These are phyloP conservation scores for Pangasianodon hypophthalmus DNA, from an alignment of 2,113 vertebrate genomes.

Conservation along the genomic window DNA sequence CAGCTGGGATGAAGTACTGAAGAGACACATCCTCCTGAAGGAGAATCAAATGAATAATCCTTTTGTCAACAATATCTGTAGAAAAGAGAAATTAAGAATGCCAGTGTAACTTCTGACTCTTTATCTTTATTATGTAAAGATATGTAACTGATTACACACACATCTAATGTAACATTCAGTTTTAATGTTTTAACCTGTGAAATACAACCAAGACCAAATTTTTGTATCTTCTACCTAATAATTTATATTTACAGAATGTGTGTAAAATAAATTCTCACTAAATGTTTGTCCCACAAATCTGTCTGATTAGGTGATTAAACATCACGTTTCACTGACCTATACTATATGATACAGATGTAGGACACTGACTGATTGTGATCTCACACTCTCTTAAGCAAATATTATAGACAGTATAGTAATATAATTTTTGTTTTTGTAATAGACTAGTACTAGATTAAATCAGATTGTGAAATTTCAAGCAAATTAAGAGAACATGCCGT, in stretches of 20 bases:
- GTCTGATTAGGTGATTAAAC: neutral
- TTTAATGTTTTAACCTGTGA: neutral
- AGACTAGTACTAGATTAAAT: neutral
- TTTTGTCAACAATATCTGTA: conserved; percentile 71
- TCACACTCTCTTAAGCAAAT: neutral
- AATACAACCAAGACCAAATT: neutral
- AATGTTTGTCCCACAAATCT: neutral
- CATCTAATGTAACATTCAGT: neutral
- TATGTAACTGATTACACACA: neutral
- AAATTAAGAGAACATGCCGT: neutral
- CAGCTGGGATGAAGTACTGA: conserved; percentile 77
- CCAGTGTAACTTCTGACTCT: neutral
- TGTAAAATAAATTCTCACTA: neutral
- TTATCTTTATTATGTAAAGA: neutral
- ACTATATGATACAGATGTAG: neutral
- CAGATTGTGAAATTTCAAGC: neutral
- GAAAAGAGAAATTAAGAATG: neutral
- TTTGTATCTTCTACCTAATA: neutral
- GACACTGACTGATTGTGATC: neutral
- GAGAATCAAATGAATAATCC: conserved; percentile 73
- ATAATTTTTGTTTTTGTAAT: neutral
- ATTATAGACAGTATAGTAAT: neutral
- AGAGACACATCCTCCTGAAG: conserved; percentile 76
- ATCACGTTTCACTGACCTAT: neutral
- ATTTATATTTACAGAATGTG: neutral